A percentile compares a stretch with the other conserved stretches of the same genome.
phyloP scores from a whole-genome alignment of 2,888 invertebrate species.

The Pedicia rivosa region DNA sequence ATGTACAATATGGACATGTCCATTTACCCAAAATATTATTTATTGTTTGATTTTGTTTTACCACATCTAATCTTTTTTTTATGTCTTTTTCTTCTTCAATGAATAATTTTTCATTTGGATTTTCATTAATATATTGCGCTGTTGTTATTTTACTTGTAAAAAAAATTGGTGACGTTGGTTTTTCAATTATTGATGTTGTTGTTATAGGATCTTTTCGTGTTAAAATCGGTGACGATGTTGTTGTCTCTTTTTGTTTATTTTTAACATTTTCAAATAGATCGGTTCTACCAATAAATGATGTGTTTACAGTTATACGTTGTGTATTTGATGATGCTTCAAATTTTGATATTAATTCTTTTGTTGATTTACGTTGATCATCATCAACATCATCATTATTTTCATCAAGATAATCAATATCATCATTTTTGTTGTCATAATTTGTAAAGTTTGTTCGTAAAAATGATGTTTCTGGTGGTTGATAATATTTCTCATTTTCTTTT shows the following conservation, averaged over 20 bases:
- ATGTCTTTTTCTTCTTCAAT: neutral
- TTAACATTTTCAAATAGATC: slow-evolving; percentile 4
- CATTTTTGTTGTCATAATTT: slow-evolving; percentile 3
- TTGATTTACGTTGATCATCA: slow-evolving; percentile 21
- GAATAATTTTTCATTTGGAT: neutral
- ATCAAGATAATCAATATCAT: neutral
- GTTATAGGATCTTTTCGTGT: neutral
- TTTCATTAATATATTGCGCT: no score
- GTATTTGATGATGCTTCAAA: slow-evolving; percentile 30
- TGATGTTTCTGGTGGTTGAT: slow-evolving; percentile 13
- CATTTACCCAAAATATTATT: slow-evolving; percentile 21
- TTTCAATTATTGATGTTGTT: neutral
- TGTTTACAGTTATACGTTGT: slow-evolving; percentile 10
- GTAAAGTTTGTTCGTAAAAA: slow-evolving; percentile 11
- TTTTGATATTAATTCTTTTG: slow-evolving; percentile 41
- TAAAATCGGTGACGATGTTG: no score
- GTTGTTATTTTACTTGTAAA: slow-evolving; percentile 10
- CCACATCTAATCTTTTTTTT: neutral
- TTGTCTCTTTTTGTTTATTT: neutral
- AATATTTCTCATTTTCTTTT: slow-evolving; percentile 21
- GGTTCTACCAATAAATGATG: slow-evolving; percentile 11
- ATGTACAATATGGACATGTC: slow-evolving; percentile 43
- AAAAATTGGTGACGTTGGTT: neutral
- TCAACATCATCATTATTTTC: slow-evolving; percentile 5
- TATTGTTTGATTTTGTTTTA: neutral